Evolutionary conservation across 2,113 vertebrate species (phyloP), one percentile per base, ranked within the genome.

Genomic region (Chaetorhynchus papuensis): DNA sequence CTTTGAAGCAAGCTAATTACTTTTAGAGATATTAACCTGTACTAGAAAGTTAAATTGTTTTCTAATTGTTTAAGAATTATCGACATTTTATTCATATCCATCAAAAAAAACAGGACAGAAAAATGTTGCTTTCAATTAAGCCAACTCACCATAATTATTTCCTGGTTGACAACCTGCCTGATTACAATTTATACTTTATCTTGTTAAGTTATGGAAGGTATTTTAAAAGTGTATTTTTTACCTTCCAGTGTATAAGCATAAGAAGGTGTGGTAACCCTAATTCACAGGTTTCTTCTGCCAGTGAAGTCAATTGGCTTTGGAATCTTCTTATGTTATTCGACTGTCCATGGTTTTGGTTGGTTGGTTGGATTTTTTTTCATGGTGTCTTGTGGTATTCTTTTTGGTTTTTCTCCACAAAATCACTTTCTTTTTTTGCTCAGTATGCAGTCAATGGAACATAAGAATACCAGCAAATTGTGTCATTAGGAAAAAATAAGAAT

Each of bases 131-230:
- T 95, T 94, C 61, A 87, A 27, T 80, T 54, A 94, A 83, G 15
- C 12, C 31, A 54, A 44, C 83, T 47, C 72, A 89, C 63, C 33
- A 57, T 82, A 94, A 96, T 94, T 93, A 68, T 83, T 93, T 95
- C 76, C 71, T 89, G 69, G 69, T 21, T 95, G 87, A 89, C 61
- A 94, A 86, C 79, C 66, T 77, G 13, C 15, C 23, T 84, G 64
- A 93, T 90, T 94, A 59, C 17, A 90, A 63, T 82, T 88, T 93
- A 41, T 42, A 41, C 15, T 81, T 15, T 60, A 81, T 41, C 23
- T 91, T 86, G 30, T 11, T 77, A 83, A 80, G 45, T 93, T 72
- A 54, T 69, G 74, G 82, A 94, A 78, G 27, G n/a, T 61, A 41
- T 45, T 91, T 84, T 41, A 50, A 64, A 89, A 80, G 5, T 26